Evolutionary conservation across 1,140 invertebrate genomes (phyloP), one percentile per base, ranked within the genome.

Genomic region (Conopomorpha cramerella): DNA sequence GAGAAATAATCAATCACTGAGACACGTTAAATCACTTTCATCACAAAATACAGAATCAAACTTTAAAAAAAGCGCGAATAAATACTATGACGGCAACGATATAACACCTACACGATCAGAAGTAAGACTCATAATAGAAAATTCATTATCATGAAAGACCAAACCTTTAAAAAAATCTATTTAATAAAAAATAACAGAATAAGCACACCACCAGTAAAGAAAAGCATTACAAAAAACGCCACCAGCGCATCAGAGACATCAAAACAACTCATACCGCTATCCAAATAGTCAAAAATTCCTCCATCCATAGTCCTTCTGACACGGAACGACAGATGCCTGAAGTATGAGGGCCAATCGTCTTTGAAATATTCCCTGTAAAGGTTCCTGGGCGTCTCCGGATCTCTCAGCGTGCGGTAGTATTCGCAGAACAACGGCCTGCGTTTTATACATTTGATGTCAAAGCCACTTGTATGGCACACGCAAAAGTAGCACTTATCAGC

Each of bases 221-320:
- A 34, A 14, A 34, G 13, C n/a, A n/a, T n/a, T n/a, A n/a, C n/a
- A n/a, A n/a, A n/a, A n/a, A n/a, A n/a, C n/a, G n/a, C 18, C 18
- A 16, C 17, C 38, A 33, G 16, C 30, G 3, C 26, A 30, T 32
- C 25, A 41, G 15, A 12, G 36, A 16, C 27, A 41, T 27, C 27
- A 19, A 12, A 6, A 28, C 43, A 18, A 29, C 28, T n/a, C 55
- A 32, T 73, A 68, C 68, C 68, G 10, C 41, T 47, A 14, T 62
- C 54, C 15, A 65, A 34, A n/a, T 65, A 47, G 25, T 55, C 47
- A 37, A 34, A 46, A 1, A 73, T 39, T 8, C 56, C 62, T 3
- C 53, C 46, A 17, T 73, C 68, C 66, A 73, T 68, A 4, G 51
- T 68, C 17, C 68, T 55, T 17, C 68, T 53, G 10, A 71, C 7